phyloP scores from a whole-genome alignment of 2,113 vertebrate genomes.

The Anhinga anhinga region DNA sequence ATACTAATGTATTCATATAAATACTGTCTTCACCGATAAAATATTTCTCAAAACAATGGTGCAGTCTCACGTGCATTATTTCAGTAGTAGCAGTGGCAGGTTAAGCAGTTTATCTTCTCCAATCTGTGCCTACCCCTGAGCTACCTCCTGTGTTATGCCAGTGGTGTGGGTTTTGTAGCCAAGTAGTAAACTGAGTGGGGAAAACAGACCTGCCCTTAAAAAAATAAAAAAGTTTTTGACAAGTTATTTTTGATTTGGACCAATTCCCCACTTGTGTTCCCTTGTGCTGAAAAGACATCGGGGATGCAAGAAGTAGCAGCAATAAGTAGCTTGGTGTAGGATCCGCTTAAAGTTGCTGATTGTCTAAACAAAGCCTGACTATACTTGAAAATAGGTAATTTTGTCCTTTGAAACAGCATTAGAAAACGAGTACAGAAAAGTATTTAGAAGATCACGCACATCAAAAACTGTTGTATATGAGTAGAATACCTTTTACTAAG shows the following conservation, averaged over 20 bases:
- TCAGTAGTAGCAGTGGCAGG: not conserved
- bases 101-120: not conserved
- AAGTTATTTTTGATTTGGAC: not conserved
- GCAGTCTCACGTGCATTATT: accelerated
- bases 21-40: not conserved
- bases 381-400: not conserved
- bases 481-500: not conserved
- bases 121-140: accelerated
- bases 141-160: accelerated
- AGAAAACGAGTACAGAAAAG: not conserved
- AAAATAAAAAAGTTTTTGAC: not conserved
- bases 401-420: not conserved
- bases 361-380: not conserved
- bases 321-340: not conserved
- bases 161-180: not conserved
- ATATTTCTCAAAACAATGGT: not conserved
- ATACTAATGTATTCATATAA: not conserved
- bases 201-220: not conserved
- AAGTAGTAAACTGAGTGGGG: not conserved
- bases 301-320: accelerated
- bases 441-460: not conserved
- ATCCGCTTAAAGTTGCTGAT: not conserved
- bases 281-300: not conserved
- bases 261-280: not conserved
- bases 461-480: not conserved